These are phyloP conservation scores for Eurois occulta DNA, from an alignment of 2,888 invertebrate species.

Conservation along the genomic window DNA sequence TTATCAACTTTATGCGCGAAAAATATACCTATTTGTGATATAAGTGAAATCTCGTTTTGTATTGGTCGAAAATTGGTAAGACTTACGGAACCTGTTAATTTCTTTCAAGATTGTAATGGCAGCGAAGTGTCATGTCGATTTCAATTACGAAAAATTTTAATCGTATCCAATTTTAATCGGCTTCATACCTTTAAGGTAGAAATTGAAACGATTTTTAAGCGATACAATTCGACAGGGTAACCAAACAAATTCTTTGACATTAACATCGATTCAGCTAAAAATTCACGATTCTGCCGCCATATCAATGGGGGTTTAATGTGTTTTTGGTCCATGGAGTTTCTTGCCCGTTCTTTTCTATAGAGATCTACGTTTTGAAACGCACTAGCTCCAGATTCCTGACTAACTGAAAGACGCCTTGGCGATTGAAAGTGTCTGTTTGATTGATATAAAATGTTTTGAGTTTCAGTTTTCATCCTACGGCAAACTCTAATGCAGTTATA, in stretches of 20 bases:
- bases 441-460: neutral
- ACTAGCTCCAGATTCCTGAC: neutral
- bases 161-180: constrained; percentile 26
- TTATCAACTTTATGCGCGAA: constrained; percentile 4
- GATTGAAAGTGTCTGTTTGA: neutral
- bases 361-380: neutral
- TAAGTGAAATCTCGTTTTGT: constrained; percentile 17
- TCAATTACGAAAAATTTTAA: constrained; percentile 30
- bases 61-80: constrained; percentile 8
- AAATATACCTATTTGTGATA: constrained; percentile 19
- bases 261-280: neutral
- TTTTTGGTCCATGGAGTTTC: too few species aligned
- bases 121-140: constrained; percentile 8
- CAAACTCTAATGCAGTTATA: neutral
- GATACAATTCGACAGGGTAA: neutral
- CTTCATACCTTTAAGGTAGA: constrained; percentile 2
- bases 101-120: constrained; percentile 8
- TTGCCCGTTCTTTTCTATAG: neutral
- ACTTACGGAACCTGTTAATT: constrained; percentile 22
- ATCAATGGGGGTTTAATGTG: neutral
- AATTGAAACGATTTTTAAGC: constrained; percentile 14
- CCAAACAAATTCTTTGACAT: neutral
- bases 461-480: neutral
- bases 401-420: neutral
- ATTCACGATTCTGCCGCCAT: neutral